Base-by-base conservation (phyloP, 2,797 vertebrate genomes). In the Melanotaenia parkinsoni region DNA sequence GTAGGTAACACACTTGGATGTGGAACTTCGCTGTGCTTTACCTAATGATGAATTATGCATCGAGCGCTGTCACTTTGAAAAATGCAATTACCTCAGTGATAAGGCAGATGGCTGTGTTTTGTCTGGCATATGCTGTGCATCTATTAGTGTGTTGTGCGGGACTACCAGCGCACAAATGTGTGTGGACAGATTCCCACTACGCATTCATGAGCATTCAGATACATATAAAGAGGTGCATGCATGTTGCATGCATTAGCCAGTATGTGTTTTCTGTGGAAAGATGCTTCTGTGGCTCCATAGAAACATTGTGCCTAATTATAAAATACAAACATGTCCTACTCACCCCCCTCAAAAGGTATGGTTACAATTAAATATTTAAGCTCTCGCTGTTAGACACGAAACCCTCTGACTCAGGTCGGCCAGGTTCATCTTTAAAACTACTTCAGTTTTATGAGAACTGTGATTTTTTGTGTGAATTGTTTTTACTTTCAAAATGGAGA, bases 1-100 rank as follows among this genome's bases (percentile, higher is more conserved):
- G 66, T 76, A 53, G 65, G 73, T 84, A 84, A 90, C 88, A 89
- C 72, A 83, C 76, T 81, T 63, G 54, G 72, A 70, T 74, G 74
- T 74, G 81, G 80, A 78, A 87, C 89, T 85, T 81, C 33, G 71
- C 79, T 81, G 87, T 85, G 77, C 79, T 89, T 89, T 89, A 87
- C 89, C 88, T 88, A 84, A 90, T 92, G 86, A 94, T 93, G 92
- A 94, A 93, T 94, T 92, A 94, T 93, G 91, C 90, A 93, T 91
- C 59, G 76, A 82, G 75, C 77, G 72, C 91, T 92, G 92, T 93
- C 90, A 90, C 84, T 87, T 92, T 89, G 84, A 93, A 91, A 91
- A 91, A 90, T 87, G 90, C 88, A 91, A 94, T 93, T 90, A 93
- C 84, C 81, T 91, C 87, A 81, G 83, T 89, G 89, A 92, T 92